Conservation (phyloP, 2,113 vertebrate genomes). For the Neolamprologus longior region DNA sequence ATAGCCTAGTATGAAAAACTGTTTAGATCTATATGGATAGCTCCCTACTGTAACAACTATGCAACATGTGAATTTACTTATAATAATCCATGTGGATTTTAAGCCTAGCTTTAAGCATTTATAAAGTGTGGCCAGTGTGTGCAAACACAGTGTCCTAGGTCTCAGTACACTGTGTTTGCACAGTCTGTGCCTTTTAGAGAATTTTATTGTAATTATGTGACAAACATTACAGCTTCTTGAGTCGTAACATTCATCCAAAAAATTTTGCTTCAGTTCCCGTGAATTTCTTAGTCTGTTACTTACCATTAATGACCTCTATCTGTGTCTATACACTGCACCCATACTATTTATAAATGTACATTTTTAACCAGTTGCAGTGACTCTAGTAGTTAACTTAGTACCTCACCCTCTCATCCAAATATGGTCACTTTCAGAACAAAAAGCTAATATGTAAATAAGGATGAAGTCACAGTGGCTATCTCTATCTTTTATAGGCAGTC, state of each 20-base stretch:
- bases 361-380: background rate
- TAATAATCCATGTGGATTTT: background rate
- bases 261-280: fast-evolving
- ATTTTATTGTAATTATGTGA: background rate
- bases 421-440: background rate
- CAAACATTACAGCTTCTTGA: background rate
- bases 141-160: background rate
- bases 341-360: background rate
- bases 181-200: background rate
- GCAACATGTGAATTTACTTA: background rate
- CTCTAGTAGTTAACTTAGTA: background rate
- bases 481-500: background rate
- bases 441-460: background rate
- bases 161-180: background rate
- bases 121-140: background rate
- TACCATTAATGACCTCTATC: background rate
- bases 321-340: background rate
- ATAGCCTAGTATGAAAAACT: background rate
- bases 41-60: background rate
- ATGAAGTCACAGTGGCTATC: background rate
- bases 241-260: background rate
- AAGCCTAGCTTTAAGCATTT: background rate
- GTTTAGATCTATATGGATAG: background rate
- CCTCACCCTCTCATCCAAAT: background rate
- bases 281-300: background rate